A percentile compares a stretch with the other conserved stretches of the same genome.
Evolutionary conservation across 2,113 vertebrate genomes (phyloP).

Genomic region (Oryzias melastigma): DNA sequence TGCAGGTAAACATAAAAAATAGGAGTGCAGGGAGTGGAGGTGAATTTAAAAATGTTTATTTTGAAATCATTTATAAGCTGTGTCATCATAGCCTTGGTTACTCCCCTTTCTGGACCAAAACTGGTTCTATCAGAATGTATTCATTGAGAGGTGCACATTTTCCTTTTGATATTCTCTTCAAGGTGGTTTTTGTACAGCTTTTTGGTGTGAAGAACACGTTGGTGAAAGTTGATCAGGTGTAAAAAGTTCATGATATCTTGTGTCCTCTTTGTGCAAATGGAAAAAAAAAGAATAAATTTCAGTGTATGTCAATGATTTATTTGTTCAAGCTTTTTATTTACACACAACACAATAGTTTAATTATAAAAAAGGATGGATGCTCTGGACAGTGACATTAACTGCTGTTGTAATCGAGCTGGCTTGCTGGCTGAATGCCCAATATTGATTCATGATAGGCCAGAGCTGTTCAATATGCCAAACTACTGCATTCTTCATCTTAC

Average conservation of each 20-base stretch:
- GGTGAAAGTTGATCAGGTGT: constrained; percentile 40
- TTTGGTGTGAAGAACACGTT: constrained; percentile 31
- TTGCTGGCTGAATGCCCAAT: constrained; percentile 1
- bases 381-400: too few species aligned
- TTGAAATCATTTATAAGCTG: too few species aligned
- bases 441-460: constrained; percentile 9
- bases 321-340: constrained; percentile 28
- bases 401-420: too few species aligned
- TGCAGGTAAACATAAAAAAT: constrained; percentile 14
- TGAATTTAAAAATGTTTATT: too few species aligned
- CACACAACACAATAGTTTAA: constrained; percentile 9
- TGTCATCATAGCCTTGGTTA: constrained; percentile 35
- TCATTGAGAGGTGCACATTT: constrained; percentile 34
- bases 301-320: constrained; percentile 41
- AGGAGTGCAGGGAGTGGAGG: constrained; percentile 2
- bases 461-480: not conserved
- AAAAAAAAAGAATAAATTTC: constrained; percentile 60
- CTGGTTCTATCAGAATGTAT: constrained; percentile 71
- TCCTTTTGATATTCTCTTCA: constrained; percentile 29
- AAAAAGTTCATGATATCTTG: constrained; percentile 52
- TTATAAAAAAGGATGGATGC: constrained; percentile 16
- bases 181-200: constrained; percentile 47
- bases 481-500: not conserved
- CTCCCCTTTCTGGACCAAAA: constrained; percentile 45
- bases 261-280: constrained; percentile 56